Evolutionary conservation across 2,797 vertebrate species (phyloP), one percentile per base, ranked within the genome.

Genomic region (Huso huso): DNA sequence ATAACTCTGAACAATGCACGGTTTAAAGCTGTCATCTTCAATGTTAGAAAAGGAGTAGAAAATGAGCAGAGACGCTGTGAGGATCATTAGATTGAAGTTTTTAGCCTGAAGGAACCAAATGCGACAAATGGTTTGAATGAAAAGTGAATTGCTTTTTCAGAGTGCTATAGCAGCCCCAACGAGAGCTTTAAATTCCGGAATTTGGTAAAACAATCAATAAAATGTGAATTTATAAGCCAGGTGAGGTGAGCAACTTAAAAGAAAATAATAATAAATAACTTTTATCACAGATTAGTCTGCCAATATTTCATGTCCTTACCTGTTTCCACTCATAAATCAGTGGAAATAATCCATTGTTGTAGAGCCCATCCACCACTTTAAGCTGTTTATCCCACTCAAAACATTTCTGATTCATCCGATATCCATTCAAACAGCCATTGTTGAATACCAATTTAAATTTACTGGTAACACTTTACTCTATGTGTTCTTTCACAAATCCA

Each of bases 141-240:
- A 84, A 76, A 84, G 74, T 77, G 86, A 82, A 88, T 84, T 79
- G 83, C 79, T 88, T 90, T 89, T 83, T 87, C 84, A 88, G 88
- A 83, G 79, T 79, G 73, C 68, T 75, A 74, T 73, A 78, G 80
- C 67, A 72, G 81, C 78, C 83, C 85, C 80, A 77, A 77, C 67
- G 84, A 87, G 87, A 79, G 78, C 80, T 83, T 88, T 85, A 88
- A 86, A 87, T 86, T 90, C 83, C 84, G 82, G 72, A 61, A 78
- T 76, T 87, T 72, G 76, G 84, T 84, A 86, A 88, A 87, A 80
- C 83, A 82, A 85, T 86, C 82, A 86, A 78, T 70, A 64, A 67
- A 65, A 70, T 68, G 61, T 15, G 59, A 66, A 66, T 73, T 78
- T 79, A 78, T 73, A 77, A 70, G 72, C 52, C 53, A 69, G 75